These are phyloP conservation scores for Parthenolecanium corni DNA, from an alignment of 2,888 invertebrate species.

Conservation along the genomic window DNA sequence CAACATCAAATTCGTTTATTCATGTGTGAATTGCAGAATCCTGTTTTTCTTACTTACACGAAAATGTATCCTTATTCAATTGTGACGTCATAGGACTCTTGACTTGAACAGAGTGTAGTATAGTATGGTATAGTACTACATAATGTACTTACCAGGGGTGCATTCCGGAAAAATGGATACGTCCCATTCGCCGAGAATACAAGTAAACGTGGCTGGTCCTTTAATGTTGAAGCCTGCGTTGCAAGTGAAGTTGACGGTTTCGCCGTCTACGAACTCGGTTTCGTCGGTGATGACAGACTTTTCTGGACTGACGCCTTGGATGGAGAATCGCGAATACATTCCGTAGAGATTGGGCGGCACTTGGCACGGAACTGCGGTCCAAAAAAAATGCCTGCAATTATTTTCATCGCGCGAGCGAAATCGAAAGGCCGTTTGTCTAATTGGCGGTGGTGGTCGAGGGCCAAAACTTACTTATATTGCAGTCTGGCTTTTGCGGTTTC, in stretches of 20 bases:
- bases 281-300: constrained; percentile 45
- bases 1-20: too few relatives aligned
- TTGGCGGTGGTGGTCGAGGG: too few relatives aligned
- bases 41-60: too few relatives aligned
- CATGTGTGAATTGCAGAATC: too few relatives aligned
- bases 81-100: too few relatives aligned
- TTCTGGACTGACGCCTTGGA: constrained; percentile 43
- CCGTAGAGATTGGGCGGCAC: constrained; percentile 59
- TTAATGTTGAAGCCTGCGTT: constrained; percentile 50
- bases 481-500: constrained; percentile 70
- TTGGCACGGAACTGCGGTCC: constrained; percentile 52
- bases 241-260: constrained; percentile 64
- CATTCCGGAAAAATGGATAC: constrained; percentile 64
- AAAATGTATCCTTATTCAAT: too few relatives aligned
- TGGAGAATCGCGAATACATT: constrained; percentile 43
- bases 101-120: too few relatives aligned
- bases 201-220: constrained; percentile 60
- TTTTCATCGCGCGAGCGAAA: neutral
- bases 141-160: constrained; percentile 48
- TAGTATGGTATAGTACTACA: too few relatives aligned
- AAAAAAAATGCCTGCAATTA: neutral
- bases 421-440: too few relatives aligned
- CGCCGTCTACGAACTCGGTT: constrained; percentile 52
- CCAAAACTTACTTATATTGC: constrained; percentile 56
- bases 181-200: constrained; percentile 74